Conservation (phyloP, 23 tunicate species). For the Phallusia fumigata region DNA sequence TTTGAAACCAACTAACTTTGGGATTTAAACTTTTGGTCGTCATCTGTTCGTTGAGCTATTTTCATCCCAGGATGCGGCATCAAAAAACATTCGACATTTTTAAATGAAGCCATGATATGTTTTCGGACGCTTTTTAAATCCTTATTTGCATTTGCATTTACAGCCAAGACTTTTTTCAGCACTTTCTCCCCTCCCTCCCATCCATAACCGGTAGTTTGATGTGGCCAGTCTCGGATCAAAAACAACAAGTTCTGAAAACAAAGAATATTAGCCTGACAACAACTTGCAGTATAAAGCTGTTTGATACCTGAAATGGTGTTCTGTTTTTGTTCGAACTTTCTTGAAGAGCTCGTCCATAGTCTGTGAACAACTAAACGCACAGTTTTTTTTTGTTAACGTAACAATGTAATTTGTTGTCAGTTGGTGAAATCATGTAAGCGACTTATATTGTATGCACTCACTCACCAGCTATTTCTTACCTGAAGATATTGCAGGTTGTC, state of each 20-base stretch:
- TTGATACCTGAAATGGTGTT: background rate
- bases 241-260: too few relatives aligned
- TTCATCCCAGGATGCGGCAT: background rate
- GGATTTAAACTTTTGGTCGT: too few relatives aligned
- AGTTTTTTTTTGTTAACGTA: too few relatives aligned
- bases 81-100: background rate
- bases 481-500: conserved; percentile 53
- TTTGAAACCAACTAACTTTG: too few relatives aligned
- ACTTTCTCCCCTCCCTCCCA: background rate
- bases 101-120: background rate
- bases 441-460: too few relatives aligned
- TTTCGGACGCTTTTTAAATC: too few relatives aligned
- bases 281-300: background rate
- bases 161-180: background rate
- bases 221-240: conserved; percentile 1
- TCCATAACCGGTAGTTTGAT: background rate
- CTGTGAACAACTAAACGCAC: background rate
- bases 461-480: conserved; percentile 17
- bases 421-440: too few relatives aligned
- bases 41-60: background rate
- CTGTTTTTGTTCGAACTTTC: background rate
- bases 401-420: too few relatives aligned
- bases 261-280: background rate
- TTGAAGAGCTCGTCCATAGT: too few relatives aligned
- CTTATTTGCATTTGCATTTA: background rate